Base-by-base conservation (phyloP, 2,888 invertebrate species). In the Busseola fusca region DNA sequence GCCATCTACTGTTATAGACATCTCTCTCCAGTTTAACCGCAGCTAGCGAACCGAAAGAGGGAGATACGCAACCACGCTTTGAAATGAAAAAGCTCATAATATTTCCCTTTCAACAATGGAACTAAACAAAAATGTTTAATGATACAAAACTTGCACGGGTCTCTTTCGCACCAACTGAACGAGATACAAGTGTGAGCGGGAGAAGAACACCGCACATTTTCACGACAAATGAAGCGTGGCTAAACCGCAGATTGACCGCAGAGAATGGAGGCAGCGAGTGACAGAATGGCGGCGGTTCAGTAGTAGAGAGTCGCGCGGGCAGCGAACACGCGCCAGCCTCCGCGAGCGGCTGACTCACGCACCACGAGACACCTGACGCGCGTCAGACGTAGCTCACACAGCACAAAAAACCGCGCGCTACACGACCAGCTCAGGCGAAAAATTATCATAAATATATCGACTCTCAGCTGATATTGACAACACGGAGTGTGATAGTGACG, bases 201-300 rank as follows among this genome's bases (percentile, higher is more conserved):
- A 94, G 90, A 87, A 82, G 87, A 85, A 82, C 80, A 86, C 79
- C 89, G 90, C 91, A 91, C 94, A 95, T 95, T 96, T 96, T 95
- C 95, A 93, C 94, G 93, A 93, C 95, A 96, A 96, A 96, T 96
- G 96, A 96, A 95, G 95, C 95, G 93, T 95, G 95, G 94, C 95
- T 90, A 94, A 92, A 95, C 96, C 96, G 92, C 96, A 96, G 95
- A 95, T 96, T 95, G 95, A 95, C 96, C 96, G 94, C 96, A 95
- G 96, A 95, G 95, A 94, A 94, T 94, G 95, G 94, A 95, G 93
- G 95, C 94, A 94, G 93, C 93, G 93, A 94, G 94, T 95, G 95
- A 94, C 94, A 95, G 95, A 92, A 95, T 95, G 96, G 95, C 95
- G 94, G 94, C 94, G 90, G 91, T 87, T 94, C 93, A 95, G 95